Conservation (phyloP, 2,113 vertebrate genomes). For the Saguinus midas region DNA sequence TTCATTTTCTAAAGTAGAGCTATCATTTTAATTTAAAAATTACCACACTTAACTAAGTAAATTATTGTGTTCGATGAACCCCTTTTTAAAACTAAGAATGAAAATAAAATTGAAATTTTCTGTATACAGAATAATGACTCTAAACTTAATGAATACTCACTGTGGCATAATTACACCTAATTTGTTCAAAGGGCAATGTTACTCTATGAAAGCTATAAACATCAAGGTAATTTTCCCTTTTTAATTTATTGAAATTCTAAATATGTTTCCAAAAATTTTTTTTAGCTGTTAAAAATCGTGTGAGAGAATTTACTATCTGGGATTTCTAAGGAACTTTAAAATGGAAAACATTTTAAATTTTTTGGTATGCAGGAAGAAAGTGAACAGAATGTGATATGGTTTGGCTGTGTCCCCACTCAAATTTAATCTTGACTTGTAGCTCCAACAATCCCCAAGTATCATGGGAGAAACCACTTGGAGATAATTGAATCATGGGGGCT, state of each 20-base stretch:
- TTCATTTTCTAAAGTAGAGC: constrained; percentile 38
- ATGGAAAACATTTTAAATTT: neutral
- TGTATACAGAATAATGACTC: constrained; percentile 20
- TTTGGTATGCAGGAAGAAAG: neutral
- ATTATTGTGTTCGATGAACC: neutral
- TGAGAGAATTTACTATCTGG: neutral
- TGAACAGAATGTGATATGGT: neutral
- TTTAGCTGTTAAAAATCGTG: neutral
- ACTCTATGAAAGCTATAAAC: constrained; percentile 19
- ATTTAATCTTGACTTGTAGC: too few relatives aligned
- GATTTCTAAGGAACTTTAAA: neutral
- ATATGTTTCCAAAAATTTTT: constrained; percentile 17
- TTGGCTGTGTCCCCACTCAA: too few relatives aligned
- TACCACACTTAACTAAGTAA: constrained; percentile 39
- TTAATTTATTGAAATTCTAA: constrained; percentile 44
- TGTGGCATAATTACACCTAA: constrained; percentile 22
- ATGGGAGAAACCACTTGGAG: too few relatives aligned
- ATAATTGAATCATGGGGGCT: too few relatives aligned
- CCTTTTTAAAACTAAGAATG: constrained; percentile 40
- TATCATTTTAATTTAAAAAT: constrained; percentile 46
- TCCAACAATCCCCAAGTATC: too few relatives aligned
- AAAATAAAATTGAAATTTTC: constrained; percentile 54
- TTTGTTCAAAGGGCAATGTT: constrained; percentile 50
- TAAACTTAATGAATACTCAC: constrained; percentile 15
- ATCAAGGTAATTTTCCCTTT: constrained; percentile 28